Evolutionary conservation across 1,140 invertebrate genomes (phyloP).

Genomic region (Macrostomum lignano): DNA sequence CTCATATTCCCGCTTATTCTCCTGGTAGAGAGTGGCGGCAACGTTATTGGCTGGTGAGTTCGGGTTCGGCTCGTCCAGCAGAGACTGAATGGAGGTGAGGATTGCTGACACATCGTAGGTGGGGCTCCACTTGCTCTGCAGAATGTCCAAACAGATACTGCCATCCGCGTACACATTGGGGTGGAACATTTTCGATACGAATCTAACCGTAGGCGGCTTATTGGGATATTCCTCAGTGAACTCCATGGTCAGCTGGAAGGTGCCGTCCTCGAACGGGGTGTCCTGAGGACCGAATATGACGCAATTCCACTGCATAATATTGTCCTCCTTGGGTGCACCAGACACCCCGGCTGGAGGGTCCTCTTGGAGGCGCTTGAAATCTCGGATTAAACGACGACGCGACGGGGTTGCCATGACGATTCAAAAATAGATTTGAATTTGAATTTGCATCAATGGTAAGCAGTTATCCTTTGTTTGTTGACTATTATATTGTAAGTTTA

Average conservation of each 20-base stretch:
- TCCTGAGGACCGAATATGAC: conserved; percentile 95
- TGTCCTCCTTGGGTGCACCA: conserved; percentile 90
- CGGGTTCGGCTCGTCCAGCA: conserved; percentile 28
- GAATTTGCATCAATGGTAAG: too few species aligned
- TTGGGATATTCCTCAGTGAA: conserved; percentile 99
- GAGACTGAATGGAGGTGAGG: conserved; percentile 46
- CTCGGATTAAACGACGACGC: conserved; percentile 55
- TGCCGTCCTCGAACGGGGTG: conserved; percentile 97
- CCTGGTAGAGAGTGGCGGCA: conserved; percentile 27
- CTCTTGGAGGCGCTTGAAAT: conserved; percentile 93
- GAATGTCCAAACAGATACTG: conserved; percentile 90
- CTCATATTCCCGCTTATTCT: conserved; percentile 27
- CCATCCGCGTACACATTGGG: conserved; percentile 99
- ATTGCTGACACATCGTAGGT: conserved; percentile 98
- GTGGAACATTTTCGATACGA: conserved; percentile 79
- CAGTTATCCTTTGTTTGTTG: too few species aligned
- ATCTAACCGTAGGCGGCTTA: conserved; percentile 91
- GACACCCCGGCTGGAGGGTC: conserved; percentile 92
- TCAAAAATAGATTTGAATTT: too few species aligned
- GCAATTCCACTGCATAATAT: conserved; percentile 95
- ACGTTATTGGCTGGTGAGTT: conserved; percentile 28
- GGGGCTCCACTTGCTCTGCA: conserved; percentile 93
- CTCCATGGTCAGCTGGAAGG: conserved; percentile 93
- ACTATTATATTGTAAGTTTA: too few species aligned
- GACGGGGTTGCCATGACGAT: conserved; percentile 5